Conservation (phyloP, 2,797 vertebrate species). For the Distichodus sexfasciatus region DNA sequence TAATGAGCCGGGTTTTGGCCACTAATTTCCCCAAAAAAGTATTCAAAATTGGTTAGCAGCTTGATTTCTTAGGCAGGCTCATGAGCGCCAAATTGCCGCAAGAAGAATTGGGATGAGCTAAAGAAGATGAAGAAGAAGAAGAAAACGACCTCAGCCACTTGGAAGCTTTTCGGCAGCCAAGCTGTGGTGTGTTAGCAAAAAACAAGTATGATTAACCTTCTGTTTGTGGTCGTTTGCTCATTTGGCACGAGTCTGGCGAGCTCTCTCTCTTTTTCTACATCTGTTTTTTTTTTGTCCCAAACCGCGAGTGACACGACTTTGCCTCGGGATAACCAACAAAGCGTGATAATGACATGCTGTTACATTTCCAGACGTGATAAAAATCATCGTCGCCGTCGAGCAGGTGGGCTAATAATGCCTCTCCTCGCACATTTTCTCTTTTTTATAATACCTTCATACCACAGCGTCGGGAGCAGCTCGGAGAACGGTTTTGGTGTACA, state of each 20-base stretch:
- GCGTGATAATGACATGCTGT: slow-evolving; percentile 33
- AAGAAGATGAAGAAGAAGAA: no score
- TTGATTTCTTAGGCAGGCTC: not conserved
- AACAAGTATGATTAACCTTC: not conserved
- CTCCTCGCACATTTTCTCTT: slow-evolving; percentile 20
- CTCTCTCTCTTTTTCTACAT: not conserved
- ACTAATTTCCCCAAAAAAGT: slow-evolving; percentile 34
- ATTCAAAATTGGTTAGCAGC: slow-evolving; percentile 11
- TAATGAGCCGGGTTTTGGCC: slow-evolving; percentile 32
- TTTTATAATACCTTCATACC: no score
- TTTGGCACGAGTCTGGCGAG: not conserved
- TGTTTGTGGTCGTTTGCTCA: not conserved
- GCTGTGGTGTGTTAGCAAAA: no score
- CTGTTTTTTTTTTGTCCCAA: not conserved
- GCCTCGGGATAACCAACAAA: slow-evolving; percentile 22
- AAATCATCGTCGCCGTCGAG: slow-evolving; percentile 16
- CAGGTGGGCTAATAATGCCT: slow-evolving; percentile 5
- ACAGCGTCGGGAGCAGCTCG: not conserved
- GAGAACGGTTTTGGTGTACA: no score
- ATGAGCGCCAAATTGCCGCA: not conserved
- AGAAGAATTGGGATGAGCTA: not conserved
- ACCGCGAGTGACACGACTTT: slow-evolving; percentile 26
- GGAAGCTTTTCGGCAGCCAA: no score
- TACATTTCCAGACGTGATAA: slow-evolving; percentile 35
- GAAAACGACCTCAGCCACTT: no score